Evolutionary conservation across 2,113 vertebrate species (phyloP), one percentile per base, ranked within the genome.

Genomic region (Aythya baeri): DNA sequence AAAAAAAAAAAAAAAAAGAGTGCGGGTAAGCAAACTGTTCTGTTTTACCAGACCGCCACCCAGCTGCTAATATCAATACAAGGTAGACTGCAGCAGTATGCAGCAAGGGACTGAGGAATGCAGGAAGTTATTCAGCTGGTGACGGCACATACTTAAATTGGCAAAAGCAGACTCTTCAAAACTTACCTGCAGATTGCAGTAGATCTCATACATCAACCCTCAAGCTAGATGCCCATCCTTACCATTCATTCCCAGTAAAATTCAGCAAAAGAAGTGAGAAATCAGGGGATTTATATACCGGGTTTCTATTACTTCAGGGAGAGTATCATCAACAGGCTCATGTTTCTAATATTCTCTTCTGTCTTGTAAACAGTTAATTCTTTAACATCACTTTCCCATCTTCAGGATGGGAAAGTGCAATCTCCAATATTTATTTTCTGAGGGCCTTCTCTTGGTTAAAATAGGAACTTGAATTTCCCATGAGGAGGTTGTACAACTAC

Each of bases 381-480:
- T 70, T 76, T 77, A 23, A 31, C 8, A 8, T 12, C 50, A 26
- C 29, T 73, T 94, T 90, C 13, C 23, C 1, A 17, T 86, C 50
- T 88, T 85, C 58, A 73, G 62, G 54, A 34, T 52, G 32, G 52
- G 54, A 73, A 79, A 72, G 17, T 36, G 29, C 46, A 76, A 43
- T 80, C 49, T 34, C 31, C 17, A 17, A 65, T 38, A 11, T 25
- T 50, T 50, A 36, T 89, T 72, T 86, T 65, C 6, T 8, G 50
- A 49, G 92, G 50, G 46, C 44, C 26, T 80, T 80, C 38, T 61
- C 75, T 72, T 83, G 55, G 55, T 86, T 86, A 61, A 80, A 70
- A 83, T 38, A 36, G 13, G 49, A 86, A 52, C 88, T 90, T 79
- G 32, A 63, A 79, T 88, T 72, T 86, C 44, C 89, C 66, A 79